These are phyloP conservation scores for Halesus radiatus DNA, from an alignment of 1,140 invertebrate species.

Conservation along the genomic window DNA sequence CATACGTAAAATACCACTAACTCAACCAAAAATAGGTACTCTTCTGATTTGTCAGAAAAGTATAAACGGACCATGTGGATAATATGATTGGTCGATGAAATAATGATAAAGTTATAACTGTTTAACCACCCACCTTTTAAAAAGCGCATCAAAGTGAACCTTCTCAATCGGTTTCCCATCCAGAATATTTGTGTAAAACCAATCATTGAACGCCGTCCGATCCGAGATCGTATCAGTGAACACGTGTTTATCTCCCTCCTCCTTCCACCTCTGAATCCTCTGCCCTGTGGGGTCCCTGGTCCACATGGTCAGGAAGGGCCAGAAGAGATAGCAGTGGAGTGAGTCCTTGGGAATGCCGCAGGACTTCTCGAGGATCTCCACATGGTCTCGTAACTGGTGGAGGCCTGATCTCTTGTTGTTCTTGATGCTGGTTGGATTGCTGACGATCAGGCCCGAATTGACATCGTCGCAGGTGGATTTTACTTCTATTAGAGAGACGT, in stretches of 20 bases:
- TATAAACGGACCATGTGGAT: too few relatives aligned
- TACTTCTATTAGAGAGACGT: conserved; percentile 60
- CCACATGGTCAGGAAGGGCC: conserved; percentile 60
- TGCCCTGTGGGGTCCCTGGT: conserved; percentile 60
- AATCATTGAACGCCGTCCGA: conserved; percentile 60
- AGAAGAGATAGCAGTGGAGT: conserved; percentile 60
- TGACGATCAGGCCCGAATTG: conserved; percentile 48
- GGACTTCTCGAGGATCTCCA: conserved; percentile 59
- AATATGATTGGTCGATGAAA: too few relatives aligned
- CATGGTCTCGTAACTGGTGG: conserved; percentile 62
- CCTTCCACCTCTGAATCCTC: conserved; percentile 59
- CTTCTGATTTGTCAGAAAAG: too few relatives aligned
- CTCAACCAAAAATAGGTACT: too few relatives aligned
- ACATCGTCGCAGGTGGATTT: conserved; percentile 62
- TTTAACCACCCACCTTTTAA: too few relatives aligned
- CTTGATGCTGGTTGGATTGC: conserved; percentile 61
- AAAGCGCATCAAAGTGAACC: conserved; percentile 49
- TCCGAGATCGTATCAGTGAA: conserved; percentile 59
- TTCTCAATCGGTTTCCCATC: conserved; percentile 51
- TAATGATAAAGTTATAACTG: too few relatives aligned
- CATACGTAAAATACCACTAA: too few relatives aligned
- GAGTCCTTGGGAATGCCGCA: conserved; percentile 47
- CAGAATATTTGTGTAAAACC: conserved; percentile 59
- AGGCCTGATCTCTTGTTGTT: conserved; percentile 64
- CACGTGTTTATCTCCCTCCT: conserved; percentile 59